phyloP scores from a whole-genome alignment of 2,888 invertebrate genomes.

The Pimpla rufipes region DNA sequence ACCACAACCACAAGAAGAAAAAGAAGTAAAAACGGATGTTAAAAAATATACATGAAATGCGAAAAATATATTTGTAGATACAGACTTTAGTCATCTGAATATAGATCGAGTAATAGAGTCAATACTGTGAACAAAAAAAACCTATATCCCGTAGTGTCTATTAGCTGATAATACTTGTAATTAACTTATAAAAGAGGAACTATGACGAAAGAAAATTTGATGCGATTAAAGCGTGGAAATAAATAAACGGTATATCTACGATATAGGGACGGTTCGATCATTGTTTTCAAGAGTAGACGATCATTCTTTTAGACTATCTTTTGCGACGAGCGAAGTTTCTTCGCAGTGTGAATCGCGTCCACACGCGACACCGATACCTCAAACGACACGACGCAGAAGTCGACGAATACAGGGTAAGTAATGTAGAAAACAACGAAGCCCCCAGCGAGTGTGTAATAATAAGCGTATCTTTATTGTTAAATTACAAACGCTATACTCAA shows the following conservation, averaged over 20 bases:
- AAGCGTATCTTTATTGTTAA: slow-evolving; percentile 58
- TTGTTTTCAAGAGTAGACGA: slow-evolving; percentile 36
- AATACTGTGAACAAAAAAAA: slow-evolving; percentile 81
- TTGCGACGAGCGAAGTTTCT: not conserved
- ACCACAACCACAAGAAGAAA: slow-evolving; percentile 60
- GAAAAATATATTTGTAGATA: slow-evolving; percentile 83
- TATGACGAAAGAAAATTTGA: slow-evolving; percentile 64
- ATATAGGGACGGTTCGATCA: slow-evolving; percentile 46
- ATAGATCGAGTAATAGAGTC: slow-evolving; percentile 81
- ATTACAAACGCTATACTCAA: slow-evolving; percentile 50
- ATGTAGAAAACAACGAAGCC: slow-evolving; percentile 8
- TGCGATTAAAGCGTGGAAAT: slow-evolving; percentile 65
- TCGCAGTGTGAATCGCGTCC: not conserved
- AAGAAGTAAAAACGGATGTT: slow-evolving; percentile 64
- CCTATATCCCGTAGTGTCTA: slow-evolving; percentile 81
- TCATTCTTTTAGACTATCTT: slow-evolving; percentile 32
- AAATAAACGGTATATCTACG: slow-evolving; percentile 70
- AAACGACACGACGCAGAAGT: not conserved
- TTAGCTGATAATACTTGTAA: slow-evolving; percentile 81
- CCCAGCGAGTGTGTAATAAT: not conserved
- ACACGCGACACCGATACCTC: not conserved
- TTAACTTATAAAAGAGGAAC: slow-evolving; percentile 80
- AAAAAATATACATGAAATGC: slow-evolving; percentile 71
- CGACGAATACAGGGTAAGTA: not conserved
- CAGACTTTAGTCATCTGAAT: slow-evolving; percentile 82